Percentiles rank a stretch among this genome's conserved stretches.
phyloP scores from a whole-genome alignment of 2,113 vertebrate genomes.

The Fulica atra region DNA sequence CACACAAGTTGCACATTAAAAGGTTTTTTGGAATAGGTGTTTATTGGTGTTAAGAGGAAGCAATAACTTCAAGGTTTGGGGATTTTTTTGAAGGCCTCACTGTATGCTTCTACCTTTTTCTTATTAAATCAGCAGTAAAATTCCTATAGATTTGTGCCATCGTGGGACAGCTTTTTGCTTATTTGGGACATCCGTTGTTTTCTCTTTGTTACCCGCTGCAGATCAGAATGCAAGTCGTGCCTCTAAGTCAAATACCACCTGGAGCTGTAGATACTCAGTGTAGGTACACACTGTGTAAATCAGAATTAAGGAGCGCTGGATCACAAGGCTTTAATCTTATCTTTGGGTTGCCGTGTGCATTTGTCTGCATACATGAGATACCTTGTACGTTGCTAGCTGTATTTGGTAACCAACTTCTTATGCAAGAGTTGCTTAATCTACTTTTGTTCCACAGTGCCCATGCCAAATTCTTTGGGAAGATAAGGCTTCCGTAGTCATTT shows the following conservation, averaged over 20 bases:
- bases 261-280: not conserved
- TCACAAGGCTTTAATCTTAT: not conserved
- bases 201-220: not conserved
- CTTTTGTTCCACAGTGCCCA: not conserved
- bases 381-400: not conserved
- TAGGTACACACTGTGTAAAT: not conserved
- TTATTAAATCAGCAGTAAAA: not conserved
- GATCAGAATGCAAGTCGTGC: not conserved
- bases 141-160: not conserved
- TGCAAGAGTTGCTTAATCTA: not conserved
- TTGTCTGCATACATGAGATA: not conserved
- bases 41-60: not conserved
- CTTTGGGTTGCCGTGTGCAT: not conserved
- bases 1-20: not conserved
- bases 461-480: not conserved
- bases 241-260: not conserved
- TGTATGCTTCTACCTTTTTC: not conserved
- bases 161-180: not conserved
- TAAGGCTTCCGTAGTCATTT: not conserved
- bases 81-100: not conserved
- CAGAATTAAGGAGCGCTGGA: fast-evolving
- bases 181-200: not conserved
- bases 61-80: not conserved
- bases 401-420: not conserved
- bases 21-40: not conserved